Conservation (phyloP, 2,888 invertebrate genomes). For the Polydrusus pterygomalis region DNA sequence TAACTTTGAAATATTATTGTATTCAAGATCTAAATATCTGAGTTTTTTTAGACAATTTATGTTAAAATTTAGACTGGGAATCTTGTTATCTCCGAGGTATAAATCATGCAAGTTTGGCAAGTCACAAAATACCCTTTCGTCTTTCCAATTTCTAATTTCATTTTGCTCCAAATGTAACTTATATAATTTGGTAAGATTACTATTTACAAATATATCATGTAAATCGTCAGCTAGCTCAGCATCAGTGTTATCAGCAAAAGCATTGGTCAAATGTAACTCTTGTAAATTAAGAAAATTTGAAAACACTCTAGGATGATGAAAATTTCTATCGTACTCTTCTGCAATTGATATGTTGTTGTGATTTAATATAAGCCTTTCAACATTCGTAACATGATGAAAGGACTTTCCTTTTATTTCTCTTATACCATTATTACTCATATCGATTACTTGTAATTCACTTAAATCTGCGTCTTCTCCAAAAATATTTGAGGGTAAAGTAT, state of each 20-base stretch:
- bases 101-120: conserved; percentile 80
- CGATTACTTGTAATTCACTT: conserved; percentile 78
- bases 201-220: conserved; percentile 82
- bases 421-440: conserved; percentile 84
- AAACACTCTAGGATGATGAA: conserved; percentile 80
- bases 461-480: conserved; percentile 75
- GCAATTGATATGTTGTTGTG: conserved; percentile 82
- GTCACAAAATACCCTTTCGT: conserved; percentile 81
- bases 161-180: conserved; percentile 86
- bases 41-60: conserved; percentile 79
- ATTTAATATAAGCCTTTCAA: conserved; percentile 81
- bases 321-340: conserved; percentile 74
- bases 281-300: conserved; percentile 82
- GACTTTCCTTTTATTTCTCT: conserved; percentile 82
- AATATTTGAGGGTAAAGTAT: conserved; percentile 80
- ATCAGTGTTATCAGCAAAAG: conserved; percentile 80
- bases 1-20: conserved; percentile 78
- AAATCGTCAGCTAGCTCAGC: conserved; percentile 78
- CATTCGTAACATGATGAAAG: conserved; percentile 83
- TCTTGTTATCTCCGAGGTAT: conserved; percentile 80
- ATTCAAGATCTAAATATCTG: conserved; percentile 80
- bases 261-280: conserved; percentile 82
- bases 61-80: conserved; percentile 79
- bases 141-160: conserved; percentile 80
- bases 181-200: conserved; percentile 78